These are phyloP conservation scores for Gnathonemus echidnorhynchus DNA, from an alignment of 2,113 vertebrate species.

Conservation along the genomic window DNA sequence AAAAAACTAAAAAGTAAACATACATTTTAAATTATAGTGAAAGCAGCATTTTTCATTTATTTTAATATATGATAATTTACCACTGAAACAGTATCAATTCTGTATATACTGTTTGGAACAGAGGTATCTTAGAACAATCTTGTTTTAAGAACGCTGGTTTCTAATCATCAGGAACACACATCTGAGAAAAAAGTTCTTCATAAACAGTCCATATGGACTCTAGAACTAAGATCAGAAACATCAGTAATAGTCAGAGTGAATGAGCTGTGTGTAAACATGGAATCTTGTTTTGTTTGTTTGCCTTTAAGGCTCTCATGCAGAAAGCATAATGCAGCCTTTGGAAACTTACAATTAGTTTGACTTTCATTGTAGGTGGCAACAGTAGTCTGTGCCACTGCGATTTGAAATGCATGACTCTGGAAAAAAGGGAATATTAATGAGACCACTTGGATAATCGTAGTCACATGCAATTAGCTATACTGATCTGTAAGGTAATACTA, in stretches of 20 bases:
- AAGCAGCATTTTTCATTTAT: conserved; percentile 1
- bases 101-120: background rate
- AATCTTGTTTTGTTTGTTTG: background rate
- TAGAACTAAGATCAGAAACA: conserved; percentile 24
- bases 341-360: background rate
- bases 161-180: background rate
- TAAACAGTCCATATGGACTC: conserved; percentile 31
- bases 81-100: background rate
- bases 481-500: conserved; percentile 35
- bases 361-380: background rate
- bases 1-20: background rate
- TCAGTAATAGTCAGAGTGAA: conserved; percentile 8
- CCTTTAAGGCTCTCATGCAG: background rate
- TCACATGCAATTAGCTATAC: conserved; percentile 21
- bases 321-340: background rate
- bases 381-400: background rate
- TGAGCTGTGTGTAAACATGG: background rate
- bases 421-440: conserved; percentile 35
- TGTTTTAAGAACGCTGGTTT: background rate
- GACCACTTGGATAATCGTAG: conserved; percentile 3
- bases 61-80: conserved; percentile 8
- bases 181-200: conserved; percentile 20
- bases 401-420: conserved; percentile 21
- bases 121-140: background rate
- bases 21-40: background rate